Base-by-base conservation (phyloP, 2,113 vertebrate genomes). In the Otis tarda region DNA sequence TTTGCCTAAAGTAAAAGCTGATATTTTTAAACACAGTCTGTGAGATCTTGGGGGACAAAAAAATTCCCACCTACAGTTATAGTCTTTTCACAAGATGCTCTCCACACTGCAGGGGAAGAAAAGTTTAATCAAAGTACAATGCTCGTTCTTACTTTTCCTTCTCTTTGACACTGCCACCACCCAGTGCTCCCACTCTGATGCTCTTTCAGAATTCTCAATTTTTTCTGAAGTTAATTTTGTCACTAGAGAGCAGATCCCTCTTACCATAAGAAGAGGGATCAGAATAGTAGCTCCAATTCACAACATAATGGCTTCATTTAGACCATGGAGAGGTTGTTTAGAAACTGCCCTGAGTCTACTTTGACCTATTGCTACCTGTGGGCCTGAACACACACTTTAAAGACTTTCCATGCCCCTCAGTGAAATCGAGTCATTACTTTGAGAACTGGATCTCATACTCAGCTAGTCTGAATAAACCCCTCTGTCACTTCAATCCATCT, bases 121-220 rank as follows among this genome's bases (percentile, higher is more conserved):
- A 93, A 94, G 80, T 93, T 97, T 95, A 94, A 93, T 94, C 80
- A 76, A 93, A 96, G 83, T 69, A 89, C 60, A 93, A 37, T 80
- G n/a, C 21, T 90, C 0, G 0, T 57, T 77, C 92, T 87, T 89
- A 56, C 68, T 95, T 84, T 92, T 37, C 83, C 83, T 90, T 95
- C 57, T 47, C 76, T 92, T 87, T 94, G 87, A 69, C 71, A 28
- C 43, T 91, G 68, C 64, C 77, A 83, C 63, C 63, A 87, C 82
- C 67, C 77, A 71, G 49, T 59, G 56, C 41, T 90, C 69, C 59
- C 68, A 73, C 47, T 95, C 80, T 69, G 53, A 87, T 61, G 45
- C 78, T 76, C 78, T 83, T 93, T 85, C 64, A 73, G 53, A 57
- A 89, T 78, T 60, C 56, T 87, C 10, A 2, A 5, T 6, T 9